Percentiles rank a stretch among this genome's conserved stretches.
phyloP scores from a whole-genome alignment of 2,797 vertebrate species.

The Sebastes alutus region DNA sequence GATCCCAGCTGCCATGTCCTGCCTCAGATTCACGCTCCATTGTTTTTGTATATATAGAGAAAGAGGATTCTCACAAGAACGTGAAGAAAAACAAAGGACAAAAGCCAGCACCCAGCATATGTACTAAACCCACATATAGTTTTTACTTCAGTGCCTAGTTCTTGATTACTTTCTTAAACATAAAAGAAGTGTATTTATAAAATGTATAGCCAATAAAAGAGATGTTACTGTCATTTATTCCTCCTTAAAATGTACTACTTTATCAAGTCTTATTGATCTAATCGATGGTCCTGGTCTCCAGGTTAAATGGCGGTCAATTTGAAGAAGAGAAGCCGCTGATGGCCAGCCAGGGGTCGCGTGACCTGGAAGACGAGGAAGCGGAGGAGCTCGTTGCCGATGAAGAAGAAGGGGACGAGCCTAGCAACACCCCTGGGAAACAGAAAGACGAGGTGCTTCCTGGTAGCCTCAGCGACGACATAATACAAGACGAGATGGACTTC shows the following conservation, averaged over 20 bases:
- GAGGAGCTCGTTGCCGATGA: slow-evolving; percentile 92
- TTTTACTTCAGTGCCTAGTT: not conserved
- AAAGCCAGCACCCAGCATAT: not conserved
- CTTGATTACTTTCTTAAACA: not conserved
- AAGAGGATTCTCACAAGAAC: slow-evolving; percentile 20
- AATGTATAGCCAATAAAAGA: not conserved
- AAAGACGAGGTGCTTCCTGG: slow-evolving; percentile 79
- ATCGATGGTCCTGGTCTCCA: slow-evolving; percentile 58
- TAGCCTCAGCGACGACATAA: slow-evolving; percentile 83
- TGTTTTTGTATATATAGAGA: slow-evolving; percentile 36
- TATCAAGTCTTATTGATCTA: not conserved
- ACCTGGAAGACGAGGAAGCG: slow-evolving; percentile 92
- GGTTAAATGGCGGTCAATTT: slow-evolving; percentile 91
- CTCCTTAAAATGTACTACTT: not conserved
- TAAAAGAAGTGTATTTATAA: not conserved
- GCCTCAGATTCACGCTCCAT: slow-evolving; percentile 19
- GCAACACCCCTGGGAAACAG: slow-evolving; percentile 81
- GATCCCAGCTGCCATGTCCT: slow-evolving; percentile 58
- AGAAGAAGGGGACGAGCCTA: slow-evolving; percentile 87
- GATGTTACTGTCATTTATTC: not conserved
- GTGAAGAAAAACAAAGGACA: not conserved
- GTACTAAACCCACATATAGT: not conserved
- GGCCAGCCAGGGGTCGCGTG: slow-evolving; percentile 85
- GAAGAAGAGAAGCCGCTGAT: slow-evolving; percentile 91
- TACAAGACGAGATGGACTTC: slow-evolving; percentile 87